These are phyloP conservation scores for Montipora efflorescens DNA, from an alignment of 64 coral and sea anemone genomes.

Conservation along the genomic window DNA sequence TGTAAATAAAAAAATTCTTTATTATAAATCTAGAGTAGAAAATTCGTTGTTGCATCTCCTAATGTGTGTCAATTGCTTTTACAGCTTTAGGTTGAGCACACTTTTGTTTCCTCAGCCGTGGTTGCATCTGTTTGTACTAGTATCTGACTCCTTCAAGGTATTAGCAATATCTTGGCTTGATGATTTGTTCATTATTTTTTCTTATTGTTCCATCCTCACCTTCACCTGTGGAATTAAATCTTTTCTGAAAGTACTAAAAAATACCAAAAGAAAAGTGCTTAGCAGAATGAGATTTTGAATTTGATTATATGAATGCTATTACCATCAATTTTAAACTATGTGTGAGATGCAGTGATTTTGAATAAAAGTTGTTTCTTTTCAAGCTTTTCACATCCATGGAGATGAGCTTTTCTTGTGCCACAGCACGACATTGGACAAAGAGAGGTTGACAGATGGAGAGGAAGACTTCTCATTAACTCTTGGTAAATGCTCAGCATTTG, in stretches of 20 bases:
- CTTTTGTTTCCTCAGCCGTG: neutral
- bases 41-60: neutral
- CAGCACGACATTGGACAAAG: neutral
- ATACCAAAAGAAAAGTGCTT: no score
- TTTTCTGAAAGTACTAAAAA: no score
- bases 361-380: slow-evolving; percentile 39
- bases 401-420: neutral
- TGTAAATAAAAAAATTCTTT: slow-evolving; percentile 20
- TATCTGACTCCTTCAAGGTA: slow-evolving; percentile 31
- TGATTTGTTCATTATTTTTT: neutral
- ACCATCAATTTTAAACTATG: neutral
- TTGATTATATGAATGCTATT: neutral
- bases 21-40: neutral
- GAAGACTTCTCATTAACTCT: neutral
- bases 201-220: neutral
- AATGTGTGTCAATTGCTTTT: slow-evolving; percentile 26
- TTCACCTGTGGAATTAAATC: no score
- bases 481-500: slow-evolving; percentile 55
- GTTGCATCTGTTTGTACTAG: neutral
- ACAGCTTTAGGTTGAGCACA: slow-evolving; percentile 21
- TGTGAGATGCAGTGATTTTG: neutral
- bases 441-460: neutral
- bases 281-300: neutral
- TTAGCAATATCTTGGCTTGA: neutral
- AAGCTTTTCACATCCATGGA: neutral